Conservation (phyloP, 1,140 invertebrate species). For the Palaemon carinicauda region DNA sequence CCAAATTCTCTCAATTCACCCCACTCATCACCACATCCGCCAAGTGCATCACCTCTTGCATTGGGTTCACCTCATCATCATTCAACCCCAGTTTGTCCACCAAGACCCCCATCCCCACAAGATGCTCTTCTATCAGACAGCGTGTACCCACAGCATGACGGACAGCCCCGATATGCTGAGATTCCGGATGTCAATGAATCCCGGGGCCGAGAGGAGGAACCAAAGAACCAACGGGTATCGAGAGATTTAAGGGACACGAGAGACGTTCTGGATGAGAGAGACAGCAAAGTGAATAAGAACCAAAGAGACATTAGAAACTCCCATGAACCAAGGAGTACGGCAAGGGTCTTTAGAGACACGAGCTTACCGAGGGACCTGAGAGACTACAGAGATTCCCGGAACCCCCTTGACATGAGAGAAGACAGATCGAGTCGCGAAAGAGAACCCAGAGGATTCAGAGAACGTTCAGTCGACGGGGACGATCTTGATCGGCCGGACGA, state of each 20-base stretch:
- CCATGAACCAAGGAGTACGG: not conserved
- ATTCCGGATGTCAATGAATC: constrained; percentile 1
- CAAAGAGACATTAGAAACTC: not conserved
- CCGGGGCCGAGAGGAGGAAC: not conserved
- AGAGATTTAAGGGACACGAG: constrained; percentile 25
- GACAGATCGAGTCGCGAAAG: not conserved
- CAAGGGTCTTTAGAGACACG: constrained; percentile 24
- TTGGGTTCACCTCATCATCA: constrained; percentile 12
- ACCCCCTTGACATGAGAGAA: not conserved
- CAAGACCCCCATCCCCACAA: constrained; percentile 16
- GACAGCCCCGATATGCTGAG: constrained; percentile 44
- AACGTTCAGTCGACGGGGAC: constrained; percentile 15
- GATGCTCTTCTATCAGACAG: constrained; percentile 42
- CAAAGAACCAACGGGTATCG: constrained; percentile 3
- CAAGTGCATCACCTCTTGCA: constrained; percentile 8
- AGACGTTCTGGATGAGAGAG: not conserved
- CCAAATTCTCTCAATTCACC: not conserved
- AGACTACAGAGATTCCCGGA: constrained; percentile 2
- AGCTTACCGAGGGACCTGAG: constrained; percentile 31
- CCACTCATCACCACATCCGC: not conserved
- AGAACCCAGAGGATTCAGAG: not conserved
- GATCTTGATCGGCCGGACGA: constrained; percentile 3
- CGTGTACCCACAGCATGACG: constrained; percentile 44
- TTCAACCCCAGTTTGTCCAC: not conserved
- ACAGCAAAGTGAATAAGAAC: not conserved